Evolutionary conservation across 2,888 invertebrate genomes (phyloP).

Genomic region (Priocnemis perturbator): DNA sequence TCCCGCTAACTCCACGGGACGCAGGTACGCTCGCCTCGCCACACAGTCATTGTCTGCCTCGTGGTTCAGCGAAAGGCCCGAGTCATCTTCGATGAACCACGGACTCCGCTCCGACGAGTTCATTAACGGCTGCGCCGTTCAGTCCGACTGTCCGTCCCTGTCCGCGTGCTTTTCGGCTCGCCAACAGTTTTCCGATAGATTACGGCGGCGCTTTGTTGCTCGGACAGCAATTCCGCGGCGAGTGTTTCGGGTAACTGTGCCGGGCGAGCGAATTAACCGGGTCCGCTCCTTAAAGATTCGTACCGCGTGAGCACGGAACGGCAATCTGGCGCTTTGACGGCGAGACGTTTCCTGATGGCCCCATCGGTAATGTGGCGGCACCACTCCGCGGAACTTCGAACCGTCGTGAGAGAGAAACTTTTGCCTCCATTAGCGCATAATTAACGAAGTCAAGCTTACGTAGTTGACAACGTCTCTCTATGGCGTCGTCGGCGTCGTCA

Average conservation of each 20-base stretch:
- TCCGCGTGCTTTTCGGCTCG: background rate
- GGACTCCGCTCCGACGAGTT: constrained; percentile 29
- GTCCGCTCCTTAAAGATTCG: background rate
- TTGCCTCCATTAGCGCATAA: constrained; percentile 45
- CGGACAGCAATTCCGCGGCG: background rate
- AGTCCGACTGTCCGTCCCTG: background rate
- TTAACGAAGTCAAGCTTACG: constrained; percentile 38
- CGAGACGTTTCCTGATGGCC: constrained; percentile 8
- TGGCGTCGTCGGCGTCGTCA: background rate
- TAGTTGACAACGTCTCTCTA: constrained; percentile 25
- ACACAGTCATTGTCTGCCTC: no score
- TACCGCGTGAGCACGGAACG: background rate
- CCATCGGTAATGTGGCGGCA: constrained; percentile 9
- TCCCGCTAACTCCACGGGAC: constrained; percentile 23
- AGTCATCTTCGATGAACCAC: constrained; percentile 33
- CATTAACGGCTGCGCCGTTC: constrained; percentile 11
- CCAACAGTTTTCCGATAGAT: constrained; percentile 2
- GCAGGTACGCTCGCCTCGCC: background rate
- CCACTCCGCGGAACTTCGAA: constrained; percentile 20
- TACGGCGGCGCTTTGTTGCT: no score
- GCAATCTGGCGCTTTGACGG: constrained; percentile 12
- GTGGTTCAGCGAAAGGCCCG: no score
- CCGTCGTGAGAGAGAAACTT: constrained; percentile 25
- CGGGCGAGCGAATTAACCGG: background rate
- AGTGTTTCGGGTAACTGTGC: background rate